A percentile compares a stretch with the other conserved stretches of the same genome.
These are phyloP conservation scores for Sesia bembeciformis DNA, from an alignment of 2,888 invertebrate genomes.

Conservation along the genomic window DNA sequence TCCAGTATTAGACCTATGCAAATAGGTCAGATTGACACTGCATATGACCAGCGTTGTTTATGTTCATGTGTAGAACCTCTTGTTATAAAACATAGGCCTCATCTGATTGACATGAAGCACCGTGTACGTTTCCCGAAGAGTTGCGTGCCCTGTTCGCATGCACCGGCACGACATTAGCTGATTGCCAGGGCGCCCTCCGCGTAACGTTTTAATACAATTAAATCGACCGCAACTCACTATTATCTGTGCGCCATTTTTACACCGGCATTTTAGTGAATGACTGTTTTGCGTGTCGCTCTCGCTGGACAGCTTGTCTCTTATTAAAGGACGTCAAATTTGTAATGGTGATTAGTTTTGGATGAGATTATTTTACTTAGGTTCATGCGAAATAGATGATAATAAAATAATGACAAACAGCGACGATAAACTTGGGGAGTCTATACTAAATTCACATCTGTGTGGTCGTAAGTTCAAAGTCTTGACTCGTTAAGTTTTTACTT, in stretches of 20 bases:
- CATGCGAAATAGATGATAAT: too few species aligned
- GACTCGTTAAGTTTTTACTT: neutral
- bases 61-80: too few species aligned
- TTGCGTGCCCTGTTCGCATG: conserved; percentile 66
- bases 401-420: too few species aligned
- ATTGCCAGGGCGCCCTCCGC: conserved; percentile 58
- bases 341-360: neutral
- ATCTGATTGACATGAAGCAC: neutral
- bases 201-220: conserved; percentile 73
- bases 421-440: too few species aligned
- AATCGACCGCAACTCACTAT: conserved; percentile 57
- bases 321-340: neutral
- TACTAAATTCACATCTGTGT: too few species aligned
- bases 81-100: neutral
- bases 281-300: conserved; percentile 57
- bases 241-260: conserved; percentile 61
- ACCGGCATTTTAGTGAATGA: conserved; percentile 58
- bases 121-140: conserved; percentile 11
- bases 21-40: too few species aligned
- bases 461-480: too few species aligned
- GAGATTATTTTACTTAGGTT: too few species aligned
- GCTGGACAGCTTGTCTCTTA: conserved; percentile 9
- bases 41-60: neutral
- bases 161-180: conserved; percentile 60
- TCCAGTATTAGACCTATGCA: too few species aligned